Evolutionary conservation across 2,113 vertebrate species (phyloP).

Genomic region (Megalops atlanticus): DNA sequence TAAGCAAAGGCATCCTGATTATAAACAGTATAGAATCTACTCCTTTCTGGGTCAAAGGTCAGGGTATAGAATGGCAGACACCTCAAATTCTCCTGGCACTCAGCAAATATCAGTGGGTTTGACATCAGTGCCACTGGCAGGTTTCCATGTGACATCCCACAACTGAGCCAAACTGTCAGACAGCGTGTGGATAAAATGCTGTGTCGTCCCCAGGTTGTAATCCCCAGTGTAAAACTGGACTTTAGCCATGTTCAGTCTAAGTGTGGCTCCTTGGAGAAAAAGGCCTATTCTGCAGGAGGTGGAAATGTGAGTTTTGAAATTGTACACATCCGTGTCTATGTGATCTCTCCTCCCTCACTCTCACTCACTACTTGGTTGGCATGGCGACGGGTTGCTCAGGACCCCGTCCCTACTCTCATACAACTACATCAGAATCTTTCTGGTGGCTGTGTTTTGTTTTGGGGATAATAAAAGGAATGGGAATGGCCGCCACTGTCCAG

Average conservation of each 20-base stretch:
- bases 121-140: too few species aligned
- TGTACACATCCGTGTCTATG: conserved; percentile 37
- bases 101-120: too few species aligned
- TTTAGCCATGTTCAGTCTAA: conserved; percentile 75
- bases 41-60: too few species aligned
- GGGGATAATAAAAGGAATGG: background rate
- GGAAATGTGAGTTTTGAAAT: conserved; percentile 70
- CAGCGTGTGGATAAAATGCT: conserved; percentile 21
- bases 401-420: background rate
- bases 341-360: conserved; percentile 14
- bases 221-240: conserved; percentile 71
- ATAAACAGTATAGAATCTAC: too few species aligned
- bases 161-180: background rate
- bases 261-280: conserved; percentile 74
- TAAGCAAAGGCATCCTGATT: background rate
- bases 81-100: too few species aligned
- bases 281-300: conserved; percentile 66
- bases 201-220: conserved; percentile 58
- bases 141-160: too few species aligned
- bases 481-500: background rate
- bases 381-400: background rate
- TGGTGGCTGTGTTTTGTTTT: conserved; percentile 1
- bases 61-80: too few species aligned
- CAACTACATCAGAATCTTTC: background rate
- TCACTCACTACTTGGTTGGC: background rate